phyloP scores from a whole-genome alignment of 2,113 vertebrate genomes.

The Charadrius vociferus region DNA sequence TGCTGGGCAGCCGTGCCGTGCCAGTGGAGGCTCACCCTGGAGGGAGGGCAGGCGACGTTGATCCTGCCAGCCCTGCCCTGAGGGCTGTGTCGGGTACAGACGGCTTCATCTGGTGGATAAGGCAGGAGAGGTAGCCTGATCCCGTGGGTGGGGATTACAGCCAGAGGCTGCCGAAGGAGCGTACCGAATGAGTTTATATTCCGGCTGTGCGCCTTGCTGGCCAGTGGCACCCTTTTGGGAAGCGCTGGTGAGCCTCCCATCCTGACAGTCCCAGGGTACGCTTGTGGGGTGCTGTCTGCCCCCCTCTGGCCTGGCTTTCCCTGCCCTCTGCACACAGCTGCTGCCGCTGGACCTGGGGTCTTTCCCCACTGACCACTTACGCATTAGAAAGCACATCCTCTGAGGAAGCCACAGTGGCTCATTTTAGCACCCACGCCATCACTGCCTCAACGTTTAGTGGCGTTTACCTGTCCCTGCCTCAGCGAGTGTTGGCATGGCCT shows the following conservation, averaged over 20 bases:
- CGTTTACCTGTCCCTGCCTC: background rate
- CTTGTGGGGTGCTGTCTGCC: background rate
- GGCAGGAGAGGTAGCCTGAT: background rate
- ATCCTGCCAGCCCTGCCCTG: background rate
- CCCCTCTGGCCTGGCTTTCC: background rate
- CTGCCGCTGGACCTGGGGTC: background rate
- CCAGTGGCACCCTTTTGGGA: background rate
- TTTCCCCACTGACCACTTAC: background rate
- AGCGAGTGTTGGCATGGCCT: background rate
- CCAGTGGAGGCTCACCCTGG: background rate
- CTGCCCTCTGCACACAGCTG: background rate
- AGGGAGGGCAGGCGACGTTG: background rate
- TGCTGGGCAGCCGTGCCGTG: rapidly evolving
- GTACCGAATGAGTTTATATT: background rate
- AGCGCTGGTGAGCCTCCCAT: background rate
- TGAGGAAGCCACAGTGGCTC: background rate
- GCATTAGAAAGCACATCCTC: background rate
- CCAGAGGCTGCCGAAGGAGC: background rate
- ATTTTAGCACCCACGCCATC: background rate
- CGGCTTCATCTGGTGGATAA: background rate
- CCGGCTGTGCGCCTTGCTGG: background rate
- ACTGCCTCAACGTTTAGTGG: background rate
- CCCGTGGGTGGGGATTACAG: background rate
- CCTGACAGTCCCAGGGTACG: rapidly evolving
- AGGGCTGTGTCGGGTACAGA: background rate